Evolutionary conservation across 2,797 vertebrate genomes (phyloP).

Genomic region (Mormyrops attenuatus): DNA sequence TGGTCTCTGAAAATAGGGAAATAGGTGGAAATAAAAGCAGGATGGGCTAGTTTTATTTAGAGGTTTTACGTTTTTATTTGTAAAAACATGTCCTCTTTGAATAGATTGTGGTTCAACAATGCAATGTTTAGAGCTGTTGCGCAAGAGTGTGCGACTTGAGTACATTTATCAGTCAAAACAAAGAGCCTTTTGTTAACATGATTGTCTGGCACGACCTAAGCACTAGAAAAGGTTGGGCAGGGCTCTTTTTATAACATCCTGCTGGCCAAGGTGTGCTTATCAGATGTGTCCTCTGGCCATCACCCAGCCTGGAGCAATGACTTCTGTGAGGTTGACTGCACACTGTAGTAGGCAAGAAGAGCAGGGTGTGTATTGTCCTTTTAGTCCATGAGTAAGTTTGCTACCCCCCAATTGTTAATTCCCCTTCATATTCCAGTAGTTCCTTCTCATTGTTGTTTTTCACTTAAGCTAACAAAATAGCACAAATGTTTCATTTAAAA

Average conservation of each 20-base stretch:
- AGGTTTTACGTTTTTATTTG: background rate
- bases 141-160: background rate
- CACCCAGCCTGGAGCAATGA: background rate
- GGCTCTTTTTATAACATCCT: background rate
- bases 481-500: background rate
- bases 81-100: background rate
- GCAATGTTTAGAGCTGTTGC: background rate
- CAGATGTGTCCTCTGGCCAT: background rate
- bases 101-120: background rate
- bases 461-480: background rate
- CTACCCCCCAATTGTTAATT: background rate
- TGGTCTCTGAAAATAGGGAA: background rate
- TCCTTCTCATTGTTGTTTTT: background rate
- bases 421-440: background rate
- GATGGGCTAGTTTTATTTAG: background rate
- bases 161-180: background rate
- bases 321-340: background rate
- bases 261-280: background rate
- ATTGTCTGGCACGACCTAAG: background rate
- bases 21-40: background rate
- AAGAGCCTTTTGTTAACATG: background rate
- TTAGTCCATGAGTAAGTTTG: background rate
- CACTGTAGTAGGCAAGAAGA: background rate
- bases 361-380: background rate
- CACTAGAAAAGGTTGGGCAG: background rate